Evolutionary conservation across 2,797 vertebrate genomes (phyloP), one percentile per base, ranked within the genome.

Genomic region (Epinephelus awoara): DNA sequence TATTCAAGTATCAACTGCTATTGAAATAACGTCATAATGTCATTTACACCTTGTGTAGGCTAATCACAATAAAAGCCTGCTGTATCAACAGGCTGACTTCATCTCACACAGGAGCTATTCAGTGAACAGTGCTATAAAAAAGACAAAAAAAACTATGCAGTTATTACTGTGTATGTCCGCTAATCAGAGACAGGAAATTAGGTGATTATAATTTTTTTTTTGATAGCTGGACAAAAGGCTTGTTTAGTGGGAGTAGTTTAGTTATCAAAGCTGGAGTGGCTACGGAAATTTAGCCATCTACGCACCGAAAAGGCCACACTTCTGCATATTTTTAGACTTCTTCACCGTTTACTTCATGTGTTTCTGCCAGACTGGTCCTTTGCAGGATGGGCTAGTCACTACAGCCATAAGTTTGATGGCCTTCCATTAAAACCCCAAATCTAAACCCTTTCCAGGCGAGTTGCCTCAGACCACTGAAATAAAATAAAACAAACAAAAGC

Each of bases 1-100:
- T 72, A 85, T 91, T 92, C 90, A 91, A 91, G 89, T 92, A 89
- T 90, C 49, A 49, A 52, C 64, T 76, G 56, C 82, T 67, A 54
- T 86, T 84, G 56, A 85, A 84, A 79, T 67, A 73, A 74, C 78
- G 79, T 88, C 73, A 81, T 79, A 42, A 67, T 78, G 51, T 67
- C 34, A 72, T 88, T 82, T 72, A 77, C 73, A 65, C 67, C 74
- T 82, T 58, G 47, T 77, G 55, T 34, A 77, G 56, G 71, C 61
- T 84, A 23, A 75, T 86, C 72, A 75, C 72, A 80, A 67, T 82
- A 34, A 72, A 80, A 79, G 57, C 51, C 64, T 55, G 62, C 18
- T 40, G 2, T 61, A 42, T 46, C 65, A 71, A 82, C 68, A 58
- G 82, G 68, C 57, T 51, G 55, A 74, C 79, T 82, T 89, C 72